Percentiles rank a stretch among this genome's conserved stretches.
Evolutionary conservation across 2,113 vertebrate species (phyloP).

Genomic region (Haplotaxodon microlepis): DNA sequence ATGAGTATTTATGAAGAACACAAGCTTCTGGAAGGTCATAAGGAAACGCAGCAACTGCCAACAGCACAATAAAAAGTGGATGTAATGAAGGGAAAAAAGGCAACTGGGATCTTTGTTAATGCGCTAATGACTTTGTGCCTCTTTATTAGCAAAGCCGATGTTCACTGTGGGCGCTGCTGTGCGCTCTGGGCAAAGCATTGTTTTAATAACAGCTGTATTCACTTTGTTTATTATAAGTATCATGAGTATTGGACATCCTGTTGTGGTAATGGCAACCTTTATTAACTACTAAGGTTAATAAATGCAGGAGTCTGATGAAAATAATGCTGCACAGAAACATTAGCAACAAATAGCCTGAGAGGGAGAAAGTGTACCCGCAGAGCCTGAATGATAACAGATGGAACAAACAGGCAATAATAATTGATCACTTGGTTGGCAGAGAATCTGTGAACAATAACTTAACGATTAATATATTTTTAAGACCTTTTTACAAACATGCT

Average conservation of each 20-base stretch:
- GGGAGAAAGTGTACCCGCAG: neutral
- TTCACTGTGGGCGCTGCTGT: neutral
- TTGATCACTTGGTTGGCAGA: neutral
- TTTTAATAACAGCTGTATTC: neutral
- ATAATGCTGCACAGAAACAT: neutral
- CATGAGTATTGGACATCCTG: neutral
- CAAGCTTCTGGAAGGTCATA: neutral
- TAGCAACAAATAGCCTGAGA: neutral
- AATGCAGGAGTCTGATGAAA: neutral
- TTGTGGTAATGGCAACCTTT: neutral
- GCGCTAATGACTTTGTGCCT: neutral
- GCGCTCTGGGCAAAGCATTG: neutral
- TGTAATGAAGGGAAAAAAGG: neutral
- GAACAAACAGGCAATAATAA: neutral
- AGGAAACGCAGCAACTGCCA: neutral
- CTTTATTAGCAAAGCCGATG: neutral
- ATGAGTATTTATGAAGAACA: neutral
- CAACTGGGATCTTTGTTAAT: neutral
- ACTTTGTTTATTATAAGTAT: neutral
- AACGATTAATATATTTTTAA: fast-evolving
- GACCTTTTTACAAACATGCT: neutral
- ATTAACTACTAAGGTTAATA: neutral
- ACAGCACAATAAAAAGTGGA: neutral
- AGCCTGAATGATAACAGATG: neutral
- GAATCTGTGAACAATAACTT: neutral